Evolutionary conservation across 2,113 vertebrate genomes (phyloP), one percentile per base, ranked within the genome.

Genomic region (Pogonocichla stellata): DNA sequence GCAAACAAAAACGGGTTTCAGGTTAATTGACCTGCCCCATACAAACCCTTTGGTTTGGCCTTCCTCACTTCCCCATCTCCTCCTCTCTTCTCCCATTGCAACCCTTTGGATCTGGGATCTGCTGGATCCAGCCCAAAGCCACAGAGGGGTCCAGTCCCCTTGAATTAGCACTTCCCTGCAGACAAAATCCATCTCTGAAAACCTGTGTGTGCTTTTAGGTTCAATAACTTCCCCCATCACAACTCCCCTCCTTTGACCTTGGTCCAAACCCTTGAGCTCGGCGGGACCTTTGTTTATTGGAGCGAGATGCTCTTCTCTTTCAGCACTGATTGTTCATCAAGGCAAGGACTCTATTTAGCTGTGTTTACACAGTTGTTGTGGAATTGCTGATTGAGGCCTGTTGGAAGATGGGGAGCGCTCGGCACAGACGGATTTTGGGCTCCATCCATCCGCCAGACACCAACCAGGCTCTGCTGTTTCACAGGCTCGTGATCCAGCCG

Each of bases 321-420:
- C 89, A 84, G 92, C 4, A 0, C 77, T 12, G 57, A 74, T 75
- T 89, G 92, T 53, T 95, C 80, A 0, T 40, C 69, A 53, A 47
- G 69, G 67, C 92, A 14, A 88, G 75, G 75, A 15, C 93, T 95
- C 47, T 42, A 60, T 89, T 92, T 60, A 58, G 95, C 92, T 84
- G 77, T 95, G 92, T 94, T 96, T 94, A 93, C 4, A 25, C 88
- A 91, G 83, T 95, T 95, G 94, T 94, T 96, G 72, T 94, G 96
- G 94, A 97, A 91, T 92, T 7, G 2, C 86, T 94, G 91, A 93
- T 40, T 83, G 86, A 93, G 86, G 88, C 94, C 82, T 6, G 1
- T 66, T 93, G 78, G 75, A 94, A 93, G 75, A 86, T 5, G 34
- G 82, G 64, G 92, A 88, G 43, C 0, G 1, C 60, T 94, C 56